These are phyloP conservation scores for Galbula dea DNA, from an alignment of 2,113 vertebrate genomes.

Conservation along the genomic window DNA sequence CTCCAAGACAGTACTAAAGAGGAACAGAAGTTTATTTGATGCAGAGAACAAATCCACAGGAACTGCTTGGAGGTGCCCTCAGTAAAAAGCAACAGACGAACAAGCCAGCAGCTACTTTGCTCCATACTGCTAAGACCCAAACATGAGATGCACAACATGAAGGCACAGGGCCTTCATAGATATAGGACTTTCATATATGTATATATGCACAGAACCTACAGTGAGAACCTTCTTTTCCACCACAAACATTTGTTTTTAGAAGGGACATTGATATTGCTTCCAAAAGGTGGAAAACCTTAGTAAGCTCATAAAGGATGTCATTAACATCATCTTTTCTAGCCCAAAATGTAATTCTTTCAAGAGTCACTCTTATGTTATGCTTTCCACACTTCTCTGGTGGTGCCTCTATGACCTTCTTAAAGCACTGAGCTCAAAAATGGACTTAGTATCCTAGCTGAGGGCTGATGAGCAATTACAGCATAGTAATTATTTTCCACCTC, in stretches of 20 bases:
- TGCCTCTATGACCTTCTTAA: not conserved
- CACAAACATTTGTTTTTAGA: not conserved
- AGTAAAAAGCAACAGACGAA: not conserved
- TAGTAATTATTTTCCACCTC: not conserved
- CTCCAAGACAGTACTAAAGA: not conserved
- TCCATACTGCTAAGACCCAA: not conserved
- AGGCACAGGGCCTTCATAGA: not conserved
- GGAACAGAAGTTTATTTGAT: not conserved
- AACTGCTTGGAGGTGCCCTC: not conserved
- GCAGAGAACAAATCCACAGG: not conserved
- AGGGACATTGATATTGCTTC: not conserved
- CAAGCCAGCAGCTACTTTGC: not conserved
- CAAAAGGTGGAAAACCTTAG: not conserved
- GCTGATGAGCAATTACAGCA: not conserved
- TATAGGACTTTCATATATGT: no score
- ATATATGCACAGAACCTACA: no score
- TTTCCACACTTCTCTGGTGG: not conserved
- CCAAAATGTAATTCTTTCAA: not conserved
- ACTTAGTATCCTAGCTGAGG: rapidly evolving
- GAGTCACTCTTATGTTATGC: not conserved
- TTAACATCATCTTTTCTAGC: not conserved
- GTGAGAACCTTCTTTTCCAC: not conserved
- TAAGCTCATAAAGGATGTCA: not conserved
- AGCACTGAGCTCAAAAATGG: not conserved
- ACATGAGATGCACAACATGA: not conserved